Evolutionary conservation across 2,888 invertebrate genomes (phyloP), one percentile per base, ranked within the genome.

Genomic region (Timandra comae): DNA sequence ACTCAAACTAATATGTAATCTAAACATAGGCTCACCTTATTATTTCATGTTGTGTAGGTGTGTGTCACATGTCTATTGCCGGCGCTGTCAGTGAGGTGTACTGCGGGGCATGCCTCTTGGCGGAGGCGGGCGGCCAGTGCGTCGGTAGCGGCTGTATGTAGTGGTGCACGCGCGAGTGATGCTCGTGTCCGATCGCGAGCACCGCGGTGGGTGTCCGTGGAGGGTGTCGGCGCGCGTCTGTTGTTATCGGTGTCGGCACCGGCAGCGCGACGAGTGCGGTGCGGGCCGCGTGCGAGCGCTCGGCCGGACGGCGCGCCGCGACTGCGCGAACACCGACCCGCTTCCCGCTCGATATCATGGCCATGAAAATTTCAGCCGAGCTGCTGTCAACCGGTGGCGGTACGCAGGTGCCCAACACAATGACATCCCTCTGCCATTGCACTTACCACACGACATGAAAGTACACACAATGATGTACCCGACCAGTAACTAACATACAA

Each of bases 331-430:
- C 41, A 65, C n/a, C 57, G 54, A 67, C 60, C 46, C 64, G 54
- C 62, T n/a, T n/a, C 72, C 53, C 77, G 80, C 76, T 80, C 84
- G 73, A 85, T 85, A 85, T 74, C 53, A 62, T 79, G 84, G 76
- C 84, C 85, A 84, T 85, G 84, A 85, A 85, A 84, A 63, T 78
- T 84, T 84, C 78, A 84, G 68, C 71, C 71, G 61, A 69, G 54
- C 57, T 51, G 52, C 80, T 84, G 84, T 82, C 84, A 84, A 79
- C 76, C 74, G 71, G 78, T 79, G 80, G 75, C 66, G 60, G 75
- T 70, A 73, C 74, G 76, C 74, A 78, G 71, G 69, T 71, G 57
- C 61, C 57, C n/a, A n/a, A 59, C 65, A 56, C 59, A 53, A 45
- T 49, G 41, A 46, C 53, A 51, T 43, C 43, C 38, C 25, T 24